A percentile compares a stretch with the other conserved stretches of the same genome.
phyloP scores from a whole-genome alignment of 2,797 vertebrate genomes.

The Sphenodon punctatus region DNA sequence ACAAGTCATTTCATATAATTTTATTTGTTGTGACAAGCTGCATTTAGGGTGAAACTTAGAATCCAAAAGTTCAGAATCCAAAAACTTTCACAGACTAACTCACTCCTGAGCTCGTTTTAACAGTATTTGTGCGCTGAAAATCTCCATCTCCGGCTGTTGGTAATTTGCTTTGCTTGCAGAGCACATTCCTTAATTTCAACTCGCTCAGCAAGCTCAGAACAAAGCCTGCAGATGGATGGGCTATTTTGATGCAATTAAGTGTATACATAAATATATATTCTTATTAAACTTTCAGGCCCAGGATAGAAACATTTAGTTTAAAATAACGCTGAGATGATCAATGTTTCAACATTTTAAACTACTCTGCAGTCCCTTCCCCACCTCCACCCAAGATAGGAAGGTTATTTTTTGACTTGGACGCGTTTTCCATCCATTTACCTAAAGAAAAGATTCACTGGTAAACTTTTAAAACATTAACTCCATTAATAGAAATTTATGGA shows the following conservation, averaged over 20 bases:
- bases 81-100: conserved; percentile 2
- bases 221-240: conserved; percentile 64
- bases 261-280: conserved; percentile 59
- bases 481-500: neutral
- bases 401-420: conserved; percentile 14
- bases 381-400: too few relatives aligned
- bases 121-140: neutral
- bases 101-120: conserved; percentile 36
- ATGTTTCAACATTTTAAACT: conserved; percentile 50
- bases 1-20: neutral
- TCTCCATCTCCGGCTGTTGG: neutral
- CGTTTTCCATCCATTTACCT: conserved; percentile 40
- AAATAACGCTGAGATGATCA: conserved; percentile 60
- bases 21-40: neutral
- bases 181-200: conserved; percentile 60
- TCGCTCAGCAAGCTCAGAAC: conserved; percentile 51
- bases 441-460: neutral
- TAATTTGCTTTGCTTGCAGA: conserved; percentile 62
- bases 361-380: conserved; percentile 34
- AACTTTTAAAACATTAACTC: neutral
- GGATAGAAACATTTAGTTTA: conserved; percentile 63
- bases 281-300: conserved; percentile 39
- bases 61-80: neutral
- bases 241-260: conserved; percentile 60
- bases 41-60: neutral